phyloP scores from a whole-genome alignment of 2,888 invertebrate species.

The Acrobasis repandana region DNA sequence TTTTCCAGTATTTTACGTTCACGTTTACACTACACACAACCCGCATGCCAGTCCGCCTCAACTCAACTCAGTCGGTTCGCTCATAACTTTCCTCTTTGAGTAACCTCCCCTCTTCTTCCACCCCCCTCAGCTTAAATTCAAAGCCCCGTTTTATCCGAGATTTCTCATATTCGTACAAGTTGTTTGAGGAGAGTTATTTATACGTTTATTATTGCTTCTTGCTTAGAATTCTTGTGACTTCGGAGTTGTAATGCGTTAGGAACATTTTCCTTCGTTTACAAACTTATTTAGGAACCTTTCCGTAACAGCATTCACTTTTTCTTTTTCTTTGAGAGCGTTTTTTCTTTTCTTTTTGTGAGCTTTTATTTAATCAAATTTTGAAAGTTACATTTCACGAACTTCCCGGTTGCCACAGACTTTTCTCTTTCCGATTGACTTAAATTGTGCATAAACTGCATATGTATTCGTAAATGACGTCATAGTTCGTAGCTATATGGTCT shows the following conservation, averaged over 20 bases:
- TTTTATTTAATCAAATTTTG: too few relatives aligned
- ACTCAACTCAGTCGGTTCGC: constrained; percentile 8
- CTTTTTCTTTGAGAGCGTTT: background rate
- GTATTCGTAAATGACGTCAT: too few relatives aligned
- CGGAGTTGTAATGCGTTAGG: background rate
- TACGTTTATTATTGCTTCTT: constrained; percentile 2
- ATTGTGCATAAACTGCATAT: too few relatives aligned
- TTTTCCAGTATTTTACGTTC: too few relatives aligned
- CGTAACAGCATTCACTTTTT: background rate
- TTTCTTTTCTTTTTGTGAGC: background rate
- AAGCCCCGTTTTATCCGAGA: constrained; percentile 9
- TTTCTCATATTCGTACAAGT: constrained; percentile 11
- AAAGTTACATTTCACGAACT: too few relatives aligned
- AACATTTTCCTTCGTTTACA: background rate
- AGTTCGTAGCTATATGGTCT: too few relatives aligned
- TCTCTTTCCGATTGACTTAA: too few relatives aligned
- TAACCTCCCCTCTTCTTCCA: background rate
- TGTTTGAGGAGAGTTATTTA: constrained; percentile 3
- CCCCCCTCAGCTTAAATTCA: background rate
- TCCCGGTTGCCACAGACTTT: too few relatives aligned
- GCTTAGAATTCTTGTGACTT: background rate
- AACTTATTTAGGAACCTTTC: background rate
- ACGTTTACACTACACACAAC: background rate
- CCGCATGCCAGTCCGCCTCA: constrained; percentile 1
- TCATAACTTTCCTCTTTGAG: constrained; percentile 9